A percentile compares a stretch with the other conserved stretches of the same genome.
phyloP scores from a whole-genome alignment of 2,113 vertebrate genomes.

The Prunella himalayana region DNA sequence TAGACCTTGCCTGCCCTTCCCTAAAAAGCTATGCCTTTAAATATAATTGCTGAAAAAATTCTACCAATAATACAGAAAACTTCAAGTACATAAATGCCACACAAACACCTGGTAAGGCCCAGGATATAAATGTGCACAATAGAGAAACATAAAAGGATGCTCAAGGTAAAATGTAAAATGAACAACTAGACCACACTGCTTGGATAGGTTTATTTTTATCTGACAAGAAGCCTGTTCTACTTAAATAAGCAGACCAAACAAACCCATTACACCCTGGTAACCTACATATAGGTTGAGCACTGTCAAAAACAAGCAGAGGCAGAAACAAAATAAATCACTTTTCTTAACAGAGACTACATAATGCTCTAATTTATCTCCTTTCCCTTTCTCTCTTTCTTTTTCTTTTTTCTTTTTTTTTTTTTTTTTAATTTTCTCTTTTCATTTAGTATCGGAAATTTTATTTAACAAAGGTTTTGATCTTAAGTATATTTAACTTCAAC shows the following conservation, averaged over 20 bases:
- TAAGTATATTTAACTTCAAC: background rate
- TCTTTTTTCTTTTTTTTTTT: no score
- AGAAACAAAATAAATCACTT: background rate
- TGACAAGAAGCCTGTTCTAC: background rate
- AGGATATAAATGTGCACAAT: background rate
- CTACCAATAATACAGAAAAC: background rate
- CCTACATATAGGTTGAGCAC: background rate
- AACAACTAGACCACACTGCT: background rate
- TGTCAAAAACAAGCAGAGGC: background rate
- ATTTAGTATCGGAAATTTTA: background rate
- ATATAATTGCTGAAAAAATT: background rate
- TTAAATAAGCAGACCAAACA: background rate
- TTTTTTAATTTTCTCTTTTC: background rate
- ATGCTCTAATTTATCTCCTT: fast-evolving
- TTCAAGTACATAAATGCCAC: background rate
- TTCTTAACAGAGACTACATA: background rate
- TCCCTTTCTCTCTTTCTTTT: fast-evolving
- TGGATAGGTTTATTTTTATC: background rate
- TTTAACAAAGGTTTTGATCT: background rate
- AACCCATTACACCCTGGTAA: background rate
- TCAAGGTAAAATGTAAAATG: background rate
- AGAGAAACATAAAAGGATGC: background rate
- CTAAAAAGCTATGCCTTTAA: background rate
- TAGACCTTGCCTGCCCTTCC: background rate
- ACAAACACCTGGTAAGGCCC: background rate